Evolutionary conservation across 2,113 vertebrate species (phyloP).

Genomic region (Zosterops lateralis): DNA sequence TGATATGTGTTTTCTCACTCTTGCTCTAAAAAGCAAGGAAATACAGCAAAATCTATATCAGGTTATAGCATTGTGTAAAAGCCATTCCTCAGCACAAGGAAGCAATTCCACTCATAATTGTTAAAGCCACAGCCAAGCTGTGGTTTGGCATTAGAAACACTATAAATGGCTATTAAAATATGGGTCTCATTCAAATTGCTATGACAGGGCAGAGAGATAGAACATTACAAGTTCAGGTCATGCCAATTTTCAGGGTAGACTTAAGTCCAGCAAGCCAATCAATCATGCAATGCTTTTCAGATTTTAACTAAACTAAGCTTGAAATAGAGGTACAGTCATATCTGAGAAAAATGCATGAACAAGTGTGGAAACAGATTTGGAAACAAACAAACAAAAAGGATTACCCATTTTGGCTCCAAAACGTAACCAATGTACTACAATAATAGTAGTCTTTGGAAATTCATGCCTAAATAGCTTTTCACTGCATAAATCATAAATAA

Average conservation of each 20-base stretch:
- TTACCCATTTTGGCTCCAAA: neutral
- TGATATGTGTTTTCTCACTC: neutral
- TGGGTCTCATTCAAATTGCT: neutral
- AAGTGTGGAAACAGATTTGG: neutral
- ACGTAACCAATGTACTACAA: neutral
- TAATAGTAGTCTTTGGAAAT: neutral
- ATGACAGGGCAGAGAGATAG: neutral
- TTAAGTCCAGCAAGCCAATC: neutral
- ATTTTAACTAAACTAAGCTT: constrained; percentile 46
- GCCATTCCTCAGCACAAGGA: neutral
- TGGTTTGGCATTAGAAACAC: neutral
- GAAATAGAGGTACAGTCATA: neutral
- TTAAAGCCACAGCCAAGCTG: neutral
- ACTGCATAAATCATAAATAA: neutral
- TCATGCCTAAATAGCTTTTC: neutral
- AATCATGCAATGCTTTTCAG: neutral
- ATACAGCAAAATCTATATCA: constrained; percentile 1
- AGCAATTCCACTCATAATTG: neutral
- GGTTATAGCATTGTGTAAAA: neutral
- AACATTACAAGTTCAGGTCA: neutral
- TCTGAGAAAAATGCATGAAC: neutral
- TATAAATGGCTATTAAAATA: constrained; percentile 13
- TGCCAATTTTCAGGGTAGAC: constrained; percentile 6
- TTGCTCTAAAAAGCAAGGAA: neutral
- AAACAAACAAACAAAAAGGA: neutral